Conservation (phyloP, 2,888 invertebrate genomes). For the Ochropleura leucogaster region DNA sequence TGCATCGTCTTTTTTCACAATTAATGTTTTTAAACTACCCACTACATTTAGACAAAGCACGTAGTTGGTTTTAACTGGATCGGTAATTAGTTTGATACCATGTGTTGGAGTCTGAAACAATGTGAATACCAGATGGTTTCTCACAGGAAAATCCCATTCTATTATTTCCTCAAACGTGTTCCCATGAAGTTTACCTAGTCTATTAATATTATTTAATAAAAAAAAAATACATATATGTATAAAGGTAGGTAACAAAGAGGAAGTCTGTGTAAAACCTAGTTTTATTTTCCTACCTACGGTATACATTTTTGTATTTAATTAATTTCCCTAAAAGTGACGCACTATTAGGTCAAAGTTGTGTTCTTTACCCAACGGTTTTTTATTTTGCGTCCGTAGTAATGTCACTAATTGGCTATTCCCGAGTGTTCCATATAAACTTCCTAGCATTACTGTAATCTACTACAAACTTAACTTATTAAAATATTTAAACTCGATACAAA, state of each 20-base stretch:
- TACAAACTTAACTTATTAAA: too few species aligned
- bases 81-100: background rate
- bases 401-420: background rate
- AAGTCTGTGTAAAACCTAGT: background rate
- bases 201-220: background rate
- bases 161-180: constrained; percentile 19
- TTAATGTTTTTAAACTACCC: background rate
- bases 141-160: constrained; percentile 25
- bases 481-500: background rate
- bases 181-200: background rate
- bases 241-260: background rate
- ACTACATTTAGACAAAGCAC: background rate
- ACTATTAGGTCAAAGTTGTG: background rate
- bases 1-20: background rate
- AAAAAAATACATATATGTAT: background rate
- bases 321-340: background rate
- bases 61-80: background rate
- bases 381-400: background rate
- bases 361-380: background rate
- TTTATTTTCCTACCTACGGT: background rate
- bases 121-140: background rate
- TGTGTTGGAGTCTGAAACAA: background rate
- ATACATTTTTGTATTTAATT: background rate
- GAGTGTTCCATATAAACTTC: background rate
- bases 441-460: background rate